Evolutionary conservation across 2,888 invertebrate genomes (phyloP).

Genomic region (Yponomeuta plumbellus): DNA sequence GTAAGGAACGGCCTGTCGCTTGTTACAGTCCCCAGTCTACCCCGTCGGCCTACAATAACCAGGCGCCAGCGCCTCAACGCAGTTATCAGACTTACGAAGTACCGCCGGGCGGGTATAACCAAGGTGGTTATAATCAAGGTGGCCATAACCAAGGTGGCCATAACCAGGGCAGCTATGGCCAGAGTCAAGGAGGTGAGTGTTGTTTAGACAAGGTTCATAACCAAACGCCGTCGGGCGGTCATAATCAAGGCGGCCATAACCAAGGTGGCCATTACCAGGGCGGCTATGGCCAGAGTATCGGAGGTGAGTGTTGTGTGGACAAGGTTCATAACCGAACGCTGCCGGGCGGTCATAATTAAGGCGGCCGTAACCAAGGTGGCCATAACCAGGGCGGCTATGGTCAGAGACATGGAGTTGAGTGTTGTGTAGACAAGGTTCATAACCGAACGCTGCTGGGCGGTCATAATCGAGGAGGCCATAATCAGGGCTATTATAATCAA

Average conservation of each 20-base stretch:
- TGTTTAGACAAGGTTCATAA: too few species aligned
- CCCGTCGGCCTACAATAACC: slow-evolving; percentile 31
- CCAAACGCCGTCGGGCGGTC: too few species aligned
- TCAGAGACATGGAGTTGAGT: slow-evolving; percentile 18
- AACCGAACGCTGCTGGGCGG: too few species aligned
- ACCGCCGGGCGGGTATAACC: slow-evolving; percentile 47
- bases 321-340: too few species aligned
- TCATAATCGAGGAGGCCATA: slow-evolving; percentile 21
- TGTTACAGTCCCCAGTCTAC: slow-evolving; percentile 47
- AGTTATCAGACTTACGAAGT: slow-evolving; percentile 55
- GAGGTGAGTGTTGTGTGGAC: too few species aligned
- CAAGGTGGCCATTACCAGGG: slow-evolving; percentile 4
- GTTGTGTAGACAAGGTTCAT: too few species aligned
- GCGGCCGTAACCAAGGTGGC: slow-evolving; percentile 18
- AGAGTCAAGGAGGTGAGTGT: too few species aligned
- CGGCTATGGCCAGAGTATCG: too few species aligned
- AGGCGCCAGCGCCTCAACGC: slow-evolving; percentile 39
- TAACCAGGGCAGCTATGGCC: too few species aligned
- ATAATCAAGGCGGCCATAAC: slow-evolving; percentile 20
- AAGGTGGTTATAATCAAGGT: slow-evolving; percentile 27
- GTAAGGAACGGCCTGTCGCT: too few species aligned
- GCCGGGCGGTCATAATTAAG: too few species aligned
- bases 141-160: slow-evolving; percentile 27
- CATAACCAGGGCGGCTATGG: slow-evolving; percentile 23
- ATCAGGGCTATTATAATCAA: slow-evolving; percentile 17